phyloP scores from a whole-genome alignment of 2,888 invertebrate species.

The Drosophila demipolita region DNA sequence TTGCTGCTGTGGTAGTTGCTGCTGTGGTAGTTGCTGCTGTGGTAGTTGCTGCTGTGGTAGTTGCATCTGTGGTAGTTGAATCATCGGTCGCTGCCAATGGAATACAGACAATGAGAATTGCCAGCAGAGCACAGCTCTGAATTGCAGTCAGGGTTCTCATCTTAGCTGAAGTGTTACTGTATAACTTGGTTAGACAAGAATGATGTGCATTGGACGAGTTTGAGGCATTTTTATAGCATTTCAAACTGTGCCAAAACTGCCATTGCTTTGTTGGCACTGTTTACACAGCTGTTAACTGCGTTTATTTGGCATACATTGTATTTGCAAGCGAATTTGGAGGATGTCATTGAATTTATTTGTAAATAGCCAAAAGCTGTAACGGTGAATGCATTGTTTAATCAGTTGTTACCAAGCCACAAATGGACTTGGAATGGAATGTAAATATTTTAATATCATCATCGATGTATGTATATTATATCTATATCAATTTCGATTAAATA shows the following conservation, averaged over 20 bases:
- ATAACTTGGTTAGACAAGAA: background rate
- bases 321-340: background rate
- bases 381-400: background rate
- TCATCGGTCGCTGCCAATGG: background rate
- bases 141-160: background rate
- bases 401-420: background rate
- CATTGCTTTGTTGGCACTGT: background rate
- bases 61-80: background rate
- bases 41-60: background rate
- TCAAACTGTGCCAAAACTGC: background rate
- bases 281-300: background rate
- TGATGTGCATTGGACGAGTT: background rate
- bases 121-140: background rate
- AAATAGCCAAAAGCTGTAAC: background rate
- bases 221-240: background rate
- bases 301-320: background rate
- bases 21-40: background rate
- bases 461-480: background rate
- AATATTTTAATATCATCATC: background rate
- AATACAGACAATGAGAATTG: background rate
- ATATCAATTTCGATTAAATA: too few relatives aligned
- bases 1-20: background rate
- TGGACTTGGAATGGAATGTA: background rate
- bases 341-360: background rate
- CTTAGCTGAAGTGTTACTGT: background rate